phyloP scores from a whole-genome alignment of 2,888 invertebrate genomes.

The Molorchus minor region DNA sequence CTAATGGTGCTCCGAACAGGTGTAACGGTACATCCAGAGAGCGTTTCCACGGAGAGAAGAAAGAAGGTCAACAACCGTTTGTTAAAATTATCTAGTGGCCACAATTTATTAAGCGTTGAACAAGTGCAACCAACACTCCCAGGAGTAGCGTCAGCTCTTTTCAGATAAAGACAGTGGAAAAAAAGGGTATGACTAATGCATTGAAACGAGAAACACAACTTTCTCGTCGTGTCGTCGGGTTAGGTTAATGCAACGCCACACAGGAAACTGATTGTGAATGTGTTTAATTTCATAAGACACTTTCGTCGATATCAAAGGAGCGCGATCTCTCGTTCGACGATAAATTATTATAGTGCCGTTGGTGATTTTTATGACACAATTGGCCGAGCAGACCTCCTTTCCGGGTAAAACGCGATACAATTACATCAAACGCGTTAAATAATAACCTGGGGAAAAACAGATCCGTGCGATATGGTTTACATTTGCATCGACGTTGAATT shows the following conservation, averaged over 20 bases:
- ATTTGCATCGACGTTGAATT: too few relatives aligned
- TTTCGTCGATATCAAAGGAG: conserved; percentile 22
- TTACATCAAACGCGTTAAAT: background rate
- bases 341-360: conserved; percentile 10
- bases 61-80: conserved; percentile 53
- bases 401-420: conserved; percentile 9
- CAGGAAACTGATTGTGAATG: conserved; percentile 31
- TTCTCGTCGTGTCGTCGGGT: conserved; percentile 23
- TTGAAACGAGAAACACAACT: conserved; percentile 27
- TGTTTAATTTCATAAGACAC: conserved; percentile 22
- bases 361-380: conserved; percentile 8
- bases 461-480: too few relatives aligned
- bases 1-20: conserved; percentile 31
- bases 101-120: conserved; percentile 24
- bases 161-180: conserved; percentile 14
- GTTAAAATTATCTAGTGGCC: conserved; percentile 38
- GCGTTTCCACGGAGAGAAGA: conserved; percentile 21
- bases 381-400: background rate
- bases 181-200: conserved; percentile 30
- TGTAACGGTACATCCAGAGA: conserved; percentile 34
- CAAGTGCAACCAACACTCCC: conserved; percentile 23
- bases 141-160: conserved; percentile 16
- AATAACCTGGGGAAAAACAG: background rate
- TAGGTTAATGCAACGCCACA: conserved; percentile 33
- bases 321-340: conserved; percentile 9